Evolutionary conservation across 2,113 vertebrate genomes (phyloP), one percentile per base, ranked within the genome.

Genomic region (Monopterus albus): DNA sequence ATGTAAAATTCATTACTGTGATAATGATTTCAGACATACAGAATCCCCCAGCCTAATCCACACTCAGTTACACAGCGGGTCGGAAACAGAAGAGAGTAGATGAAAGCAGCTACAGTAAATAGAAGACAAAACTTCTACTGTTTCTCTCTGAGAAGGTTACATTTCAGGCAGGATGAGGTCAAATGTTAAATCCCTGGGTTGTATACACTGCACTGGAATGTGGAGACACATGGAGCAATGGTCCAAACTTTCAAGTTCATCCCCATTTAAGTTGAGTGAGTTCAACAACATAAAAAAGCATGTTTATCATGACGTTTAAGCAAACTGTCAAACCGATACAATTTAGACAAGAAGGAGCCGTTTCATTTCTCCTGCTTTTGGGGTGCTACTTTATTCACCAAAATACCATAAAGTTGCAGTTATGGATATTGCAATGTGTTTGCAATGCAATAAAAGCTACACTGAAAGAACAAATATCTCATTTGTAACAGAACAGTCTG

Each of bases 201-300:
- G 47, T 43, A 82, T 61, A 75, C 65, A 74, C 78, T 49, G 75
- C 35, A 35, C 18, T 70, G 85, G 79, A 89, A 90, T 88, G 87
- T 76, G 80, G 63, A 75, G 77, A 77, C 75, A 52, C 70, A 56
- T 68, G 84, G 79, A 49, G 47, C 57, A 65, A 66, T 39, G 28
- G 43, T 40, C 72, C 50, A 53, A 39, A 46, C 29, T 13, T 29
- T 50, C 21, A 63, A 49, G 26, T 75, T 60, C 57, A 57, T 69
- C 28, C 62, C 38, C 52, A 43, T 43, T 55, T 47, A 28, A 46
- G 6, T 31, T 14, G 20, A 15, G 40, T 12, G 7, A 13, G 18
- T 18, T 40, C 39, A 18, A 18, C 36, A 28, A 35, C 36, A 25
- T 13, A 6, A n/a, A 5, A 9, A 2, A 45, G 31, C 4, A 15